Base-by-base conservation (phyloP, 1,140 invertebrate genomes). In the Polypedilum vanderplanki region DNA sequence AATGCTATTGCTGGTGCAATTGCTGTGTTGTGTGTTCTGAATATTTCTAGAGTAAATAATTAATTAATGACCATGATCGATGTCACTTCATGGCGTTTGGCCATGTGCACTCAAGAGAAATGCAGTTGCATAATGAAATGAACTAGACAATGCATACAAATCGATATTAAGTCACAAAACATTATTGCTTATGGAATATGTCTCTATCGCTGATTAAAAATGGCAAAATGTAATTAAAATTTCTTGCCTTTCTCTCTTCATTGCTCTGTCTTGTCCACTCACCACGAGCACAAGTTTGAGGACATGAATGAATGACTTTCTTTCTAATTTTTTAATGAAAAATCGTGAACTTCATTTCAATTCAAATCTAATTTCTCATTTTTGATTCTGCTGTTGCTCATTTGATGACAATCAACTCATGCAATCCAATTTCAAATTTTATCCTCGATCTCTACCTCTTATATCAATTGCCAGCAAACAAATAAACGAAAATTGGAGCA, bases 301-400 rank as follows among this genome's bases (percentile, higher is more conserved):
- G 46, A 57, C 12, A n/a, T 12, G 46, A 57, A 33, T 33, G 24
- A 57, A 57, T n/a, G 46, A 57, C 46, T 57, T 57, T 57, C 46
- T 57, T 57, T 57, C n/a, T 9, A n/a, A 46, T 46, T 12, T 46
- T 12, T n/a, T n/a, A 57, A 12, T 15, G n/a, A 57, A 57, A 57
- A 57, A 57, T 57, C 46, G 46, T 57, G 46, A 57, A 57, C 46
- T 57, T 57, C 46, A 57, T 57, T 57, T 57, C 46, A 57, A 57
- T 57, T 57, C n/a, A 33, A 33, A 33, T 33, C 24, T 33, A 33
- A 33, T 33, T 33, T 33, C 24, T 33, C 24, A 33, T 33, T 33
- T 33, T 33, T 5, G 24, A 33, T 33, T 33, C 24, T 33, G 24
- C 24, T 33, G 24, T 33, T 33, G 24, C 24, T 33, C 5, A 33